Evolutionary conservation across 2,888 invertebrate genomes (phyloP), one percentile per base, ranked within the genome.

Genomic region (Diaprepes abbreviatus): DNA sequence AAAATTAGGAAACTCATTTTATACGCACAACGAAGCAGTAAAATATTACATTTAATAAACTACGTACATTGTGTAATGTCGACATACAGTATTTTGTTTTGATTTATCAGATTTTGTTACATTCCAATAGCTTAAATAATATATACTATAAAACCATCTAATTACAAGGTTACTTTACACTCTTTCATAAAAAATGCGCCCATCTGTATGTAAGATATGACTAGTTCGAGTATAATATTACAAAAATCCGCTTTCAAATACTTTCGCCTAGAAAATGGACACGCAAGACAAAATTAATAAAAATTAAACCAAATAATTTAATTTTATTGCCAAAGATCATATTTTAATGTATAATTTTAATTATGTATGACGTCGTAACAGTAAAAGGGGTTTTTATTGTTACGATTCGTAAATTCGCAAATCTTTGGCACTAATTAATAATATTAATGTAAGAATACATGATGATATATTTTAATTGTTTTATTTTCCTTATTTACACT

Each of bases 21-120:
- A 40, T 17, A 4, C 17, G 40, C 40, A 40, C 40, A 17, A 17
- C 17, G 17, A 40, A 40, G 40, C 40, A 7, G 1, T 40, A 40
- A 40, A 40, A 14, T 6, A 40, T 40, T 40, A 40, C 17, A 40
- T 40, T 40, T 40, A 40, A 40, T 17, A 16, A 40, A 40, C 14
- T 40, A 33, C 33, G 6, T 28, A 36, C 7, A 14, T 40, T 40
- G 9, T 4, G 40, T 17, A 12, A 40, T 40, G 17, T 17, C 40
- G 40, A 40, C 6, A 17, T 17, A 16, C 5, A 16, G 14, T 10
- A 16, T 17, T 40, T 40, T 36, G 36, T 36, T 40, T 40, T 9
- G 7, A 40, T 3, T 16, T 40, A 40, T 40, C 40, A 40, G 40
- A 40, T 40, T 40, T 40, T 4, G 16, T 17, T 40, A 17, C 9